Percentiles rank a stretch among this genome's conserved stretches.
Evolutionary conservation across 2,888 invertebrate species (phyloP).

Genomic region (Drosophila subquinaria): DNA sequence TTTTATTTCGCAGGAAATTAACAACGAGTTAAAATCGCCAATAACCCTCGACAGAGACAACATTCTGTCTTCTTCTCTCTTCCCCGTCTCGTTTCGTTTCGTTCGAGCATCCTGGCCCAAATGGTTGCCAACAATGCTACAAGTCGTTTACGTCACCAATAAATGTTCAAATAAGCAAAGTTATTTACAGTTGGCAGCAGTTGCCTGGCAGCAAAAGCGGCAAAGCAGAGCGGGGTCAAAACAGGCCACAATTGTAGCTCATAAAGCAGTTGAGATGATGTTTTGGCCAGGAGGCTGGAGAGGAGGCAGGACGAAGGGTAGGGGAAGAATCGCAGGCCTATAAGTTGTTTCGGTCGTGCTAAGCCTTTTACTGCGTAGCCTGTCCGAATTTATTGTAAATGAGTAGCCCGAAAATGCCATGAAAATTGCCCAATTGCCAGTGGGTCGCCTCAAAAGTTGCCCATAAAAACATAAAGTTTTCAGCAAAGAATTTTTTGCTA

Average conservation of each 20-base stretch:
- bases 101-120: conserved; percentile 18
- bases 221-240: conserved; percentile 7
- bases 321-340: background rate
- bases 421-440: conserved; percentile 47
- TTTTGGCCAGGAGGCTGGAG: conserved; percentile 19
- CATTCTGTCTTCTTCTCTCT: background rate
- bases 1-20: conserved; percentile 70
- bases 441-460: conserved; percentile 45
- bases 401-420: conserved; percentile 62
- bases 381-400: conserved; percentile 74
- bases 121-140: conserved; percentile 53
- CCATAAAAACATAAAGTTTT: background rate
- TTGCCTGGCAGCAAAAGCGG: conserved; percentile 21
- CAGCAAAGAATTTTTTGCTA: background rate
- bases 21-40: conserved; percentile 71
- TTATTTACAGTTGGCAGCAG: conserved; percentile 71
- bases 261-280: conserved; percentile 69
- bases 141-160: conserved; percentile 77
- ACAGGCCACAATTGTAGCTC: conserved; percentile 69
- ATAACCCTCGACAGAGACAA: conserved; percentile 44
- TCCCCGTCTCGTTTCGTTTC: background rate
- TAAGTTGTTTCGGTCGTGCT: conserved; percentile 30
- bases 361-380: conserved; percentile 71
- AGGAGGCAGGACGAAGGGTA: no score
- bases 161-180: conserved; percentile 78